Conservation (phyloP, 2,797 vertebrate genomes). For the Bradypodion pumilum region DNA sequence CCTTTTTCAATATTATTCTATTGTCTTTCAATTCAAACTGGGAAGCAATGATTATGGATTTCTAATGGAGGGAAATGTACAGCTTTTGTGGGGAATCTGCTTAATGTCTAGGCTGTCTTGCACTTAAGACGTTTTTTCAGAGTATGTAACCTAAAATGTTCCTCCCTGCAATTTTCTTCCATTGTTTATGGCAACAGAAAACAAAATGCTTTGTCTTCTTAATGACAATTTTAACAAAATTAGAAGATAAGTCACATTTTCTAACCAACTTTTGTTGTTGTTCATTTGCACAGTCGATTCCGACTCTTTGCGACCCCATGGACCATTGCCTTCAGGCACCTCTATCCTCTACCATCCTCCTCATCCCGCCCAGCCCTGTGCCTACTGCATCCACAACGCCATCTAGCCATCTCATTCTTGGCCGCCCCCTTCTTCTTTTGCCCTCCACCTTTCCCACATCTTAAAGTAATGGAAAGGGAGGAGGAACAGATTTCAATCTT, state of each 20-base stretch:
- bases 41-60: not conserved
- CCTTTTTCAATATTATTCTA: not conserved
- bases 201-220: conserved; percentile 3
- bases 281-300: no score
- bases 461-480: not conserved
- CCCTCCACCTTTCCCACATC: no score
- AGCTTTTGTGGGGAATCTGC: not conserved
- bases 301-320: no score
- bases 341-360: no score
- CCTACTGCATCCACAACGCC: no score
- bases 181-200: conserved; percentile 2
- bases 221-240: not conserved
- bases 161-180: not conserved
- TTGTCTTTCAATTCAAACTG: not conserved
- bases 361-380: no score
- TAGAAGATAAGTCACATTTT: not conserved
- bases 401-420: no score
- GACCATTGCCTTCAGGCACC: no score
- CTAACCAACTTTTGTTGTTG: no score
- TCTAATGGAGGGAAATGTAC: not conserved
- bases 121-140: not conserved
- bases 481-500: not conserved
- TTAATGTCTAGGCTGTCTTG: not conserved
- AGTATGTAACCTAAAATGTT: not conserved
- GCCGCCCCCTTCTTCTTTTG: no score